phyloP scores from a whole-genome alignment of 35 echinoderm and acorn worm species.

The Hemicentrotus pulcherrimus region DNA sequence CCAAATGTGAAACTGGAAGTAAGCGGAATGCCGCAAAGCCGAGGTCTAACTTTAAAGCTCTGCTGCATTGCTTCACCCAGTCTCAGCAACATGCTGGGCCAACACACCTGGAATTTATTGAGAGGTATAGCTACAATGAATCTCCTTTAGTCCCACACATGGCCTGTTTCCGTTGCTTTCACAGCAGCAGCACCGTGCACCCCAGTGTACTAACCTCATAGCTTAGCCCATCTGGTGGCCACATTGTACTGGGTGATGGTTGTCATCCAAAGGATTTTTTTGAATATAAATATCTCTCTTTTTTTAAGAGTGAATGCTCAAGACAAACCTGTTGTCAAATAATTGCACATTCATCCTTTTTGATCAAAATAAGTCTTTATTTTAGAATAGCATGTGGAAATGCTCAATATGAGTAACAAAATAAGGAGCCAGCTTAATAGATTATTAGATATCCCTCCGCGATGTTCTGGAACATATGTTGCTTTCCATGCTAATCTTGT shows the following conservation, averaged over 20 bases:
- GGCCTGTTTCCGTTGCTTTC: conserved; percentile 21
- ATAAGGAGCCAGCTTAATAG: too few species aligned
- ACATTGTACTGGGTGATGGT: background rate
- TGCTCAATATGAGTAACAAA: too few species aligned
- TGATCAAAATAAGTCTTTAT: too few species aligned
- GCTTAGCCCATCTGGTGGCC: background rate
- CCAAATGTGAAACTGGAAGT: background rate
- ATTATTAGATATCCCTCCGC: too few species aligned
- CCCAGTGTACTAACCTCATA: background rate
- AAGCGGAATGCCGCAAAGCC: background rate
- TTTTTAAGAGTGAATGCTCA: too few species aligned
- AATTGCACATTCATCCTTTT: too few species aligned
- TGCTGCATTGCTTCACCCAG: background rate
- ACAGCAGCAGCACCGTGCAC: background rate
- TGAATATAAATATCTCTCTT: too few species aligned
- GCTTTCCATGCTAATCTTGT: too few species aligned
- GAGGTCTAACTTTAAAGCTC: background rate
- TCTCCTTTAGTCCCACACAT: background rate
- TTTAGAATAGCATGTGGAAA: too few species aligned
- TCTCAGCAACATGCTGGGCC: background rate
- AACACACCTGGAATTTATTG: conserved; percentile 36
- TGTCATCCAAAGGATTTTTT: too few species aligned
- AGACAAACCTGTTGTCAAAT: too few species aligned
- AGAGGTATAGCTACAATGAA: background rate
- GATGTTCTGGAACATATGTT: too few species aligned